Conservation (phyloP, 2,888 invertebrate species). For the Drosophila prostipennis region DNA sequence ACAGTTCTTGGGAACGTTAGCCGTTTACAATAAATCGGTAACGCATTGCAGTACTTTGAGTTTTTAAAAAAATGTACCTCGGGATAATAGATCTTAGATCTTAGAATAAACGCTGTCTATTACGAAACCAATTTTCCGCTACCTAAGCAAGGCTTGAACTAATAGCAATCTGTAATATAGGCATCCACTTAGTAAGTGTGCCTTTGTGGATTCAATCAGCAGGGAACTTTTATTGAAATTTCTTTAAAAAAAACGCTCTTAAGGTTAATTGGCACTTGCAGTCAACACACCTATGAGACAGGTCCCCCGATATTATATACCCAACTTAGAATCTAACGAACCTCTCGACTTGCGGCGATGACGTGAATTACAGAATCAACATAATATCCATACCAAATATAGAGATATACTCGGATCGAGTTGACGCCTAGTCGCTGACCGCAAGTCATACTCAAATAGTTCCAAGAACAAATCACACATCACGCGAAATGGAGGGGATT, state of each 20-base stretch:
- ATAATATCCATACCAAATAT: constrained; percentile 43
- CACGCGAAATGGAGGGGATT: constrained; percentile 12
- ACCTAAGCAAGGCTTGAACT: not conserved
- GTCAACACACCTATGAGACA: constrained; percentile 6
- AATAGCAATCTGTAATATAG: constrained; percentile 5
- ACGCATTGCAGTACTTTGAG: too few species aligned
- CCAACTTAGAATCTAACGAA: not conserved
- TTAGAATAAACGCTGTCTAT: too few species aligned
- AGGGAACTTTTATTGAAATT: constrained; percentile 17
- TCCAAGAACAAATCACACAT: constrained; percentile 59
- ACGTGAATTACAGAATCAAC: constrained; percentile 43
- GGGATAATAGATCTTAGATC: not conserved
- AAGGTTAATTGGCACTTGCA: constrained; percentile 31
- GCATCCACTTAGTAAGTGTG: not conserved
- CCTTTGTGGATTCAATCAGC: constrained; percentile 1
- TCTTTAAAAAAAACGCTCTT: constrained; percentile 13
- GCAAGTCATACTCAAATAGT: constrained; percentile 37
- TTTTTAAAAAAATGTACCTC: too few species aligned
- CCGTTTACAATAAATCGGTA: too few species aligned
- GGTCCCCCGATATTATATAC: constrained; percentile 2
- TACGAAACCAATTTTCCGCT: not conserved
- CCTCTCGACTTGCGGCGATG: constrained; percentile 11
- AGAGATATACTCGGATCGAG: constrained; percentile 19
- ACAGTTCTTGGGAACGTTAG: not conserved
- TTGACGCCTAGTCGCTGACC: constrained; percentile 39